Evolutionary conservation across 2,888 invertebrate genomes (phyloP).

Genomic region (Arenicola marina): DNA sequence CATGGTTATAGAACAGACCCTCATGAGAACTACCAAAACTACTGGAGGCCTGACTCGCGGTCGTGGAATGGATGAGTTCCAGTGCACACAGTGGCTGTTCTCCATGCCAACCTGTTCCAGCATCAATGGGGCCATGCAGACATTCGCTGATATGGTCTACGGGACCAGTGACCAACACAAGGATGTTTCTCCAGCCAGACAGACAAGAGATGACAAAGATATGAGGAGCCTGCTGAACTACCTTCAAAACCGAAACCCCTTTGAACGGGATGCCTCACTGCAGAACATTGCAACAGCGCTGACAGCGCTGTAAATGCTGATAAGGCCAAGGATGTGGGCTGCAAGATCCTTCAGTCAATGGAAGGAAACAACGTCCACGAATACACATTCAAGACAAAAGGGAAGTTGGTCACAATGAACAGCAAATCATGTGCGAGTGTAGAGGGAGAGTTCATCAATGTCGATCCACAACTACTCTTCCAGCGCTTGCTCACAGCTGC

Average conservation of each 20-base stretch:
- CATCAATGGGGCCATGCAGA: slow-evolving; percentile 27
- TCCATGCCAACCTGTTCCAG: slow-evolving; percentile 26
- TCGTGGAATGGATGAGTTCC: slow-evolving; percentile 16
- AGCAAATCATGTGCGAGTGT: slow-evolving; percentile 14
- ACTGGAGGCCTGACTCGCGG: slow-evolving; percentile 31
- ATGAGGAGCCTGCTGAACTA: slow-evolving; percentile 14
- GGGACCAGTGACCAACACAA: slow-evolving; percentile 20
- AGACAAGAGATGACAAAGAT: slow-evolving; percentile 28
- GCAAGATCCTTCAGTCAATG: slow-evolving; percentile 28
- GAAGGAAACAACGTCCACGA: slow-evolving; percentile 18
- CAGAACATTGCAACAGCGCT: slow-evolving; percentile 37
- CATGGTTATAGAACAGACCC: slow-evolving; percentile 39
- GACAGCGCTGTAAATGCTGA: slow-evolving; percentile 34
- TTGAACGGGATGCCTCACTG: slow-evolving; percentile 19
- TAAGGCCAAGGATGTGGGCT: slow-evolving; percentile 27
- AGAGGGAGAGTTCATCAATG: slow-evolving; percentile 21
- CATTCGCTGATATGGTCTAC: slow-evolving; percentile 9
- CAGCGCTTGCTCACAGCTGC: slow-evolving; percentile 30
- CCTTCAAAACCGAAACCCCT: slow-evolving; percentile 32
- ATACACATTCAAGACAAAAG: slow-evolving; percentile 24
- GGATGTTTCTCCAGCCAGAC: slow-evolving; percentile 18
- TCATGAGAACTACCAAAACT: slow-evolving; percentile 39
- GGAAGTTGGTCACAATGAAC: slow-evolving; percentile 26
- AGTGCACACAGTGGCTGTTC: slow-evolving; percentile 23
- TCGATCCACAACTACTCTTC: slow-evolving; percentile 37